Conservation (phyloP, 2,113 vertebrate species). For the Setophaga petechia region DNA sequence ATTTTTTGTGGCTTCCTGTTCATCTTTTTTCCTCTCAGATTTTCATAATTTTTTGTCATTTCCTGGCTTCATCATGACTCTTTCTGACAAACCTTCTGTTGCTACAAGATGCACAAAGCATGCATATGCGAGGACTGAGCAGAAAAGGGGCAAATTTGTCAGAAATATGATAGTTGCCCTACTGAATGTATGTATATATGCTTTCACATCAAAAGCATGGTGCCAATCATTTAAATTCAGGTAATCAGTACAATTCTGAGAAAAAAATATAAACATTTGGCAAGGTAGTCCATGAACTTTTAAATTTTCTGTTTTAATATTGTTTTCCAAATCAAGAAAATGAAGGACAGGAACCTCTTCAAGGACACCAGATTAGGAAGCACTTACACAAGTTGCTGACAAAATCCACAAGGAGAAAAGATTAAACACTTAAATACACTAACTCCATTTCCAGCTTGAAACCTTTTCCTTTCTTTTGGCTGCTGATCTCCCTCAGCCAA, state of each 20-base stretch:
- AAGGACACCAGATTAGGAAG: not conserved
- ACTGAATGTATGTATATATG: not conserved
- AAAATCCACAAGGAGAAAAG: not conserved
- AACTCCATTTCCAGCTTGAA: not conserved
- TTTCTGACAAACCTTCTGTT: conserved; percentile 28
- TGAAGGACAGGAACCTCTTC: not conserved
- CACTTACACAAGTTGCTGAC: not conserved
- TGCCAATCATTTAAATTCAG: not conserved
- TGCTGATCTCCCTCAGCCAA: not conserved
- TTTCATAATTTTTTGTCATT: conserved; percentile 1
- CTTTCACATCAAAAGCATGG: not conserved
- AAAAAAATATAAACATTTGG: not conserved
- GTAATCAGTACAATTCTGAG: not conserved
- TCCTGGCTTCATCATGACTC: not conserved
- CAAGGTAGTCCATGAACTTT: not conserved
- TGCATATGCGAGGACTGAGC: not conserved
- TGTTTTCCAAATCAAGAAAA: not conserved
- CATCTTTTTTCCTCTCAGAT: not conserved
- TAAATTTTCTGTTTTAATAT: not conserved
- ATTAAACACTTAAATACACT: not conserved
- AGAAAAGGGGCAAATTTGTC: conserved; percentile 16
- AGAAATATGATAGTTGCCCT: not conserved
- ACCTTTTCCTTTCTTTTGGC: not conserved
- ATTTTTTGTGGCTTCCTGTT: not conserved
- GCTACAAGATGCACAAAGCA: not conserved